Base-by-base conservation (phyloP, 1,140 invertebrate genomes). In the Mizuhopecten yessoensis region DNA sequence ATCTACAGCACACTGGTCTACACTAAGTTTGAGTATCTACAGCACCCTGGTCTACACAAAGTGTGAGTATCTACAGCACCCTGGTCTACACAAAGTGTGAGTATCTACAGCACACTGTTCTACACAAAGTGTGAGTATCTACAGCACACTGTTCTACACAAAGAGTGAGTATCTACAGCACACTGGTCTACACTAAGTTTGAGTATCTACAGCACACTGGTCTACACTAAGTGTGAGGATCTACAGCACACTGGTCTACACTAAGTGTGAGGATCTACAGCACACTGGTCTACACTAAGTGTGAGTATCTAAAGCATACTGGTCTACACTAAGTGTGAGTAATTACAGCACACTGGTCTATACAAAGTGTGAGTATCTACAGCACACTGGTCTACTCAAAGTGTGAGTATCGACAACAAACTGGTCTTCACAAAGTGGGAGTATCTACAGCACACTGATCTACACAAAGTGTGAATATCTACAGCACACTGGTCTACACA, bases 101-200 rank as follows among this genome's bases (percentile, higher is more conserved):
- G 94, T 92, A 87, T 95, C 15, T 96, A 95, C 88, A 92, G 94
- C 91, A 91, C 95, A 0, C 90, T 96, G n/a, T 92, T 94, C 17
- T 94, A 89, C 90, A 95, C 93, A 7, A 95, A 94, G 94, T 94
- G 94, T 95, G 91, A 29, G 45, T 33, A 29, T 45, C 10, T 33
- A 88, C 33, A 34, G n/a, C n/a, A n/a, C n/a, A n/a, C n/a, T n/a
- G n/a, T n/a, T n/a, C n/a, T n/a, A n/a, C n/a, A n/a, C n/a, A n/a
- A n/a, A n/a, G n/a, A n/a, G n/a, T n/a, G n/a, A n/a, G 94, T 92
- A 87, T 95, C 15, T 96, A 95, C 88, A 92, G 94, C 91, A 91
- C 95, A 0, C 90, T 96, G n/a, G 93, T 94, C 17, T 94, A 89
- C 90, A 95, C 93, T 3, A 95, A 94, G 94, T 94, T 94, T 95